Evolutionary conservation across 1,140 invertebrate genomes (phyloP).

Genomic region (Pseudomyrmex flavicornis): DNA sequence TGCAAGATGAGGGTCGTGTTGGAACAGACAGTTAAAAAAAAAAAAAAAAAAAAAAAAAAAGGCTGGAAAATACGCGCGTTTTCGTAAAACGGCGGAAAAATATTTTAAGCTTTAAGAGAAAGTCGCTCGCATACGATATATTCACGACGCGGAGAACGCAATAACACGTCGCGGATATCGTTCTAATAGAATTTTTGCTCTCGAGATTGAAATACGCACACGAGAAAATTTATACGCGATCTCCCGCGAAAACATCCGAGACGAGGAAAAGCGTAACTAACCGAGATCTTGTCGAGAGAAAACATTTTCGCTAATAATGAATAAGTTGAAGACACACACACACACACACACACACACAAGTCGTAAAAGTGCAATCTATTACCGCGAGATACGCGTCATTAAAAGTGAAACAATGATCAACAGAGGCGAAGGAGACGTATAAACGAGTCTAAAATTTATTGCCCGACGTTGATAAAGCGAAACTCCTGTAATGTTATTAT

Average conservation of each 20-base stretch:
- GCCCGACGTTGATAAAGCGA: constrained; percentile 51
- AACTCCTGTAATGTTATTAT: constrained; percentile 53
- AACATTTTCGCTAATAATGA: constrained; percentile 11
- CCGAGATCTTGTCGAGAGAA: not conserved
- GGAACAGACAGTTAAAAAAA: not conserved
- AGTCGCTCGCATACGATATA: not conserved
- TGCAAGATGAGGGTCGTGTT: constrained; percentile 26
- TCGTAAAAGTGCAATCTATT: constrained; percentile 9
- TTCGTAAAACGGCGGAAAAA: not conserved
- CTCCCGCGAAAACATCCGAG: not conserved
- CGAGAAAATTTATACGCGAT: not conserved
- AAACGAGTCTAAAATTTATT: constrained; percentile 44
- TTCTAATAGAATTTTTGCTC: not conserved
- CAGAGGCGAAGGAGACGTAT: constrained; percentile 16
- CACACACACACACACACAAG: not conserved
- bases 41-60: not conserved
- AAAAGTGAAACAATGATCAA: constrained; percentile 19
- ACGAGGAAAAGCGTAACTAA: not conserved
- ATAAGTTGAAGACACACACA: constrained; percentile 1
- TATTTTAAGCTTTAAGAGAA: not conserved
- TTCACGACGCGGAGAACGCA: too few species aligned
- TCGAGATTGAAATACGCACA: not conserved
- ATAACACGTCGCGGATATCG: not conserved
- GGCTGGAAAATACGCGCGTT: not conserved
- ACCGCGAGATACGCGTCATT: not conserved